Conservation (phyloP, 2,113 vertebrate species). For the Myotis davidii region DNA sequence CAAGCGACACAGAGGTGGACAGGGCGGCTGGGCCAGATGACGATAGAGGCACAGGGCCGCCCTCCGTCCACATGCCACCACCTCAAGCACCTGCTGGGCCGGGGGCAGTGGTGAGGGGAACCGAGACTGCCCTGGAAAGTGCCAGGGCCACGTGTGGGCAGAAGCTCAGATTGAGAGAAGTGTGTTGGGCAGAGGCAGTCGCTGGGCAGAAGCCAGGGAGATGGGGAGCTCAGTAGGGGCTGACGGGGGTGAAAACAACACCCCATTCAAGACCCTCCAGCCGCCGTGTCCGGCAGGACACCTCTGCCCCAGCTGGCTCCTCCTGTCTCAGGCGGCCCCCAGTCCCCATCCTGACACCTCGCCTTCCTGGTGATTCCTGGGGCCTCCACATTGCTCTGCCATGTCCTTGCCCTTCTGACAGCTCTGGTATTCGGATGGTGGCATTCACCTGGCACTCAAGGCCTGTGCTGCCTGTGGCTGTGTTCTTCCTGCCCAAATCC, state of each 20-base stretch:
- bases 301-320: neutral
- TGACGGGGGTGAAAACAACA: neutral
- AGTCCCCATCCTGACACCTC: neutral
- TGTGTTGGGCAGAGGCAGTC: neutral
- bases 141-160: neutral
- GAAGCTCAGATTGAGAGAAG: neutral
- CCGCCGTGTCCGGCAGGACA: too few relatives aligned
- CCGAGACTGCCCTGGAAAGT: neutral
- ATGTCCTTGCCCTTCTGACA: neutral
- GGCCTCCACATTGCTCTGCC: neutral
- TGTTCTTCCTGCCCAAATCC: neutral
- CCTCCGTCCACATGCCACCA: rapidly evolving
- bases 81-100: neutral
- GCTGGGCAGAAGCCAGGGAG: neutral
- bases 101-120: neutral
- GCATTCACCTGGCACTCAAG: neutral
- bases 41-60: neutral
- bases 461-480: neutral
- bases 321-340: neutral
- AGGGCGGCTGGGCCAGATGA: neutral
- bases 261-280: neutral
- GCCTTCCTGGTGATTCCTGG: neutral
- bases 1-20: neutral
- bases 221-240: neutral
- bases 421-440: neutral